A percentile compares a stretch with the other conserved stretches of the same genome.
Conservation (phyloP, 2,113 vertebrate species). For the Pterocles burchelli region DNA sequence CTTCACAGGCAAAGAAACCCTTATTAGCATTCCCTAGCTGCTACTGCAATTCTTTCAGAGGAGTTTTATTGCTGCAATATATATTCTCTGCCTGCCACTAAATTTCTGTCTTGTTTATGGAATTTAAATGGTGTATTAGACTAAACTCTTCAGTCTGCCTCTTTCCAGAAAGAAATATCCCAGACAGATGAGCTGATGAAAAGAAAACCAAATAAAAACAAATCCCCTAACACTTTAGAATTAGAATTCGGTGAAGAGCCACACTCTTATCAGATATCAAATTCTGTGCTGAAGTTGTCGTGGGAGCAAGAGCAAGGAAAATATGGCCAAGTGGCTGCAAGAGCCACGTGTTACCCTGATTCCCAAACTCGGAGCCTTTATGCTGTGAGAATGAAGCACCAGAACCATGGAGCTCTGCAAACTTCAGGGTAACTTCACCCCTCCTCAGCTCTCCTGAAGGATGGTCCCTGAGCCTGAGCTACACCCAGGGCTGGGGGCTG, state of each 20-base stretch:
- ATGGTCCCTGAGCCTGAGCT: no score
- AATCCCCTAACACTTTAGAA: not conserved
- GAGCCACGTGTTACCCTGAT: not conserved
- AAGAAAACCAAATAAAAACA: constrained; percentile 39
- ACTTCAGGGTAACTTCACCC: not conserved
- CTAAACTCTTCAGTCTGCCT: constrained; percentile 33
- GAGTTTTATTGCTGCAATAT: constrained; percentile 63
- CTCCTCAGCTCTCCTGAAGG: not conserved
- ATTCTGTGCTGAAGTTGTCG: constrained; percentile 17
- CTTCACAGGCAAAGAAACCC: not conserved
- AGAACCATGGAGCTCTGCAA: not conserved
- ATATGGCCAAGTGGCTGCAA: not conserved
- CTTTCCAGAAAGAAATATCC: constrained; percentile 10
- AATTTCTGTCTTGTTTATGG: constrained; percentile 67
- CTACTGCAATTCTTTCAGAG: constrained; percentile 38
- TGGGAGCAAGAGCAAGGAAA: not conserved
- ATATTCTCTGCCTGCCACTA: constrained; percentile 47
- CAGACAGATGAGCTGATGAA: constrained; percentile 32
- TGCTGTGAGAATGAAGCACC: not conserved
- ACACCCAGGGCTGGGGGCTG: not conserved
- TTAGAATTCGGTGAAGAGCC: not conserved
- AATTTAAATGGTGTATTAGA: constrained; percentile 63
- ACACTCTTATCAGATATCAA: not conserved
- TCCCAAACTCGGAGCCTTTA: not conserved
- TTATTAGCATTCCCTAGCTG: constrained; percentile 49